phyloP scores from a whole-genome alignment of 2,888 invertebrate genomes.

The Lamellibrachia satsuma region DNA sequence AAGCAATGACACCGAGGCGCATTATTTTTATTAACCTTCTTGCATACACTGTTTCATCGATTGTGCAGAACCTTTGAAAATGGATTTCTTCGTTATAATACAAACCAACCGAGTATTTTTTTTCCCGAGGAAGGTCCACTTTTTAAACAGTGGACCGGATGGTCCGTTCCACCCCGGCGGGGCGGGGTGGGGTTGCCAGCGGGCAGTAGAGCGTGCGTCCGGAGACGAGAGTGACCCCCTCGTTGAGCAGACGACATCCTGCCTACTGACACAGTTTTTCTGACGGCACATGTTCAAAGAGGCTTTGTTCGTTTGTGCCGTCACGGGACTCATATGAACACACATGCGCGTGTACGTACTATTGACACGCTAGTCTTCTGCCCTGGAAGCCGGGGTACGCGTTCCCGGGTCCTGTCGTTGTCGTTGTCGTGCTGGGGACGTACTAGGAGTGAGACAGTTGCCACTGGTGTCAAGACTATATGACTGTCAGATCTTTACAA shows the following conservation, averaged over 20 bases:
- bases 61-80: too few species aligned
- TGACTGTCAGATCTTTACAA: background rate
- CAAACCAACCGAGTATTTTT: too few species aligned
- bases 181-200: background rate
- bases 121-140: too few species aligned
- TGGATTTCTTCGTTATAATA: too few species aligned
- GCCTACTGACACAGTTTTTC: background rate
- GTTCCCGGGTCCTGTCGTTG: background rate
- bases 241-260: background rate
- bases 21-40: too few species aligned
- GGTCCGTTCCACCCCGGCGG: background rate
- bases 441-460: background rate
- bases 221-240: background rate
- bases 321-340: background rate
- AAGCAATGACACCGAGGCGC: too few species aligned
- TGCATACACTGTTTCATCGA: too few species aligned
- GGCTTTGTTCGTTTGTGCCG: background rate
- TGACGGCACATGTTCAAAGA: constrained; percentile 4
- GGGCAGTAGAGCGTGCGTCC: background rate
- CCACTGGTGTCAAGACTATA: background rate
- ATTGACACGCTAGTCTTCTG: background rate
- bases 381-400: background rate
- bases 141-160: too few species aligned
- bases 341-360: background rate
- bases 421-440: background rate